Evolutionary conservation across 2,797 vertebrate species (phyloP).

Genomic region (Hypotaenidia philippensis): DNA sequence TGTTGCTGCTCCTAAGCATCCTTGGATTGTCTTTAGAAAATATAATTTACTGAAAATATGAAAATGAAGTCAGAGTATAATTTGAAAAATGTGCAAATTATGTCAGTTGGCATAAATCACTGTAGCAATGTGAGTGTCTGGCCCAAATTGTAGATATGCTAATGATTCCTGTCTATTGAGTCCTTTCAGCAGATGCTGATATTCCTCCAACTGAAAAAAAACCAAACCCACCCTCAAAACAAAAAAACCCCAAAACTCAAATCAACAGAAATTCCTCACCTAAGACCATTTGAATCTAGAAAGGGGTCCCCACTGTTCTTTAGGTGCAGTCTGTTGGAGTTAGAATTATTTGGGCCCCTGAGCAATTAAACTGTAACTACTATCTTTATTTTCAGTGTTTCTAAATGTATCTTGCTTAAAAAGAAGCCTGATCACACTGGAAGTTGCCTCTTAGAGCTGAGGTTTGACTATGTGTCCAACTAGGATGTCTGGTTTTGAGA

Average conservation of each 20-base stretch:
- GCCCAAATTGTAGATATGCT: background rate
- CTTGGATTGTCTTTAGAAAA: background rate
- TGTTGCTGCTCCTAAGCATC: background rate
- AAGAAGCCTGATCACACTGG: background rate
- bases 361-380: background rate
- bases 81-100: background rate
- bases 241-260: background rate
- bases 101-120: background rate
- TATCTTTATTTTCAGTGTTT: background rate
- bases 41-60: background rate
- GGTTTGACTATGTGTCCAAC: background rate
- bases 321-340: background rate
- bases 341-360: background rate
- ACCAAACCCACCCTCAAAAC: background rate
- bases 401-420: background rate
- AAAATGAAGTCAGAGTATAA: background rate
- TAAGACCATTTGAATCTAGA: background rate
- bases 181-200: constrained; percentile 1
- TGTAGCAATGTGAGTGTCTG: background rate
- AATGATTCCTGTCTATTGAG: background rate
- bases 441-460: background rate
- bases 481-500: background rate
- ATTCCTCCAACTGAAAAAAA: background rate
- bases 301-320: background rate
- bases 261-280: background rate